A percentile compares a stretch with the other conserved stretches of the same genome.
phyloP scores from a whole-genome alignment of 2,797 vertebrate species.

The Cynopterus sphinx region DNA sequence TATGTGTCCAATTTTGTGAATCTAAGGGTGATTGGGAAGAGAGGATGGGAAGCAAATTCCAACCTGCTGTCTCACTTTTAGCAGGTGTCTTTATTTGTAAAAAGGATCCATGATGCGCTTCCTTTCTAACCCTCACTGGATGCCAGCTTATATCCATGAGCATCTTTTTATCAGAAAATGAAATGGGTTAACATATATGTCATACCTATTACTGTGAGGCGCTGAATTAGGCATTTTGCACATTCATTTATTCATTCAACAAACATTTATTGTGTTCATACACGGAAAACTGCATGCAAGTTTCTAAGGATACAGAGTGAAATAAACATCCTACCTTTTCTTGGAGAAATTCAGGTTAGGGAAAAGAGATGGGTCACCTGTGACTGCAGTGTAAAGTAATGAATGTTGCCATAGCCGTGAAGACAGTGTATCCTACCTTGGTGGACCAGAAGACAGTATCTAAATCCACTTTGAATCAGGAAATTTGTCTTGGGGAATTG shows the following conservation, averaged over 20 bases:
- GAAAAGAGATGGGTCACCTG: background rate
- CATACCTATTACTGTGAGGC: accelerated
- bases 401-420: background rate
- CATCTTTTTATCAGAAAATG: background rate
- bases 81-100: background rate
- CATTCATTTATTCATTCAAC: background rate
- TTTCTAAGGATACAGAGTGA: background rate
- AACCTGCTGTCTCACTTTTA: background rate
- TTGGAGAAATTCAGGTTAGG: background rate
- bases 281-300: background rate
- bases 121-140: background rate
- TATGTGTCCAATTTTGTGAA: background rate
- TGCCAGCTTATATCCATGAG: no score
- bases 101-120: background rate
- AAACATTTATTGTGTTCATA: background rate
- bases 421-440: background rate
- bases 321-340: background rate
- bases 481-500: background rate
- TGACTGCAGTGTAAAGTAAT: background rate
- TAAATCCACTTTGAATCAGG: background rate
- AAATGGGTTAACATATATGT: background rate
- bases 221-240: background rate
- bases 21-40: background rate
- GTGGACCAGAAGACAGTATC: background rate
- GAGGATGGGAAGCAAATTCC: background rate